Conservation (phyloP, 2,888 invertebrate species). For the Drosophila prostipennis region DNA sequence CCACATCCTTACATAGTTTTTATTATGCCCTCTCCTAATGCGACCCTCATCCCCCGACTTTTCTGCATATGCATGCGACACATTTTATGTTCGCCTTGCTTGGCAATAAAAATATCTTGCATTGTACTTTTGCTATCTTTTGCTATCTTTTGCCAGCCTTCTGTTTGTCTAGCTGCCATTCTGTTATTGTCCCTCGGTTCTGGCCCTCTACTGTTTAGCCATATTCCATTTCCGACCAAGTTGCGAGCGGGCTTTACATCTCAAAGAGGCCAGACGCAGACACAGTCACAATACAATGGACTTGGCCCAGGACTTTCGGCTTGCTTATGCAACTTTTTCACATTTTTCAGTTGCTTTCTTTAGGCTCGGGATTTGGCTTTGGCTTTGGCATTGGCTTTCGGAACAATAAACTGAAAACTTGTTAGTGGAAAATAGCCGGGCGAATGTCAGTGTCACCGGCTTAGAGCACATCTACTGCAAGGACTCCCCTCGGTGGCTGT, state of each 20-base stretch:
- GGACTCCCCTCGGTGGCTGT: conserved; percentile 17
- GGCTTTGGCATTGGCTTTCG: conserved; percentile 56
- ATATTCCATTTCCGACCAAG: conserved; percentile 59
- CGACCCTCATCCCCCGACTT: conserved; percentile 15
- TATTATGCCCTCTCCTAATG: conserved; percentile 54
- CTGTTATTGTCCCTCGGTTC: conserved; percentile 21
- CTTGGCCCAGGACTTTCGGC: conserved; percentile 63
- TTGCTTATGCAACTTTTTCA: conserved; percentile 63
- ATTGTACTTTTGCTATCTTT: conserved; percentile 69
- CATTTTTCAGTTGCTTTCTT: conserved; percentile 39
- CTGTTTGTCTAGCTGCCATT: conserved; percentile 45
- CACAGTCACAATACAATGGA: conserved; percentile 49
- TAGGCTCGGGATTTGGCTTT: conserved; percentile 63
- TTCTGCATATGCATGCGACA: conserved; percentile 66
- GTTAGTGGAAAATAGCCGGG: conserved; percentile 52
- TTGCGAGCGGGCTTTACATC: conserved; percentile 59
- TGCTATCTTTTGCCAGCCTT: conserved; percentile 48
- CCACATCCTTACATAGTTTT: conserved; percentile 75
- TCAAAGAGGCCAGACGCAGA: conserved; percentile 35
- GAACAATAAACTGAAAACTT: conserved; percentile 72
- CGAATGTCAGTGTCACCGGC: conserved; percentile 45
- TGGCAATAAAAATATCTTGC: conserved; percentile 74
- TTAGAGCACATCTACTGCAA: conserved; percentile 50
- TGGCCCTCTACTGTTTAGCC: conserved; percentile 38
- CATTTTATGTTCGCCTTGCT: conserved; percentile 69